Percentiles rank a stretch among this genome's conserved stretches.
phyloP scores from a whole-genome alignment of 2,113 vertebrate species.

The Apaloderma vittatum region DNA sequence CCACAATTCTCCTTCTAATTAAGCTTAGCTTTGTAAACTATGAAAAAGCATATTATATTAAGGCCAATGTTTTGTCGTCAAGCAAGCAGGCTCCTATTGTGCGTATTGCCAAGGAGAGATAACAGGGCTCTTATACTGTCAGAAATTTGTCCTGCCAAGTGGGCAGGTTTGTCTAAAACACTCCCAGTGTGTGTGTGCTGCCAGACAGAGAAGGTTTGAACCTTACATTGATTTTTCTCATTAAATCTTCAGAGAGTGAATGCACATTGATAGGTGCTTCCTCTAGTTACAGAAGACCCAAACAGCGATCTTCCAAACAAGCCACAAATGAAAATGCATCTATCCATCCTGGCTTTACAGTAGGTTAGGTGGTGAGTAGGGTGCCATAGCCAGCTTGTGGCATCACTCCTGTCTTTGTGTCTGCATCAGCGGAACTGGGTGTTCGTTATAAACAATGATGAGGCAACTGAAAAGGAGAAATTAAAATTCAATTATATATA shows the following conservation, averaged over 20 bases:
- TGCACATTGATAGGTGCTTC: slow-evolving; percentile 29
- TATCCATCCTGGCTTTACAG: neutral
- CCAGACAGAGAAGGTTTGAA: slow-evolving; percentile 52
- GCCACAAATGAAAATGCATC: neutral
- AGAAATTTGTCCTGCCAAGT: slow-evolving; percentile 61
- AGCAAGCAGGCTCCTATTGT: slow-evolving; percentile 45
- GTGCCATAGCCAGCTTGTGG: neutral
- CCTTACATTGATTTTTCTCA: slow-evolving; percentile 24
- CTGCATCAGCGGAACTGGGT: neutral
- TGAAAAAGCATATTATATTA: slow-evolving; percentile 47
- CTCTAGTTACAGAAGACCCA: slow-evolving; percentile 6
- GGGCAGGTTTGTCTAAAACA: slow-evolving; percentile 55
- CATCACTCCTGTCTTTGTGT: neutral
- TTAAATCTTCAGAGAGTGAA: neutral
- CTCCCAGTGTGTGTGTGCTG: neutral
- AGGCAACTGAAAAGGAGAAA: neutral
- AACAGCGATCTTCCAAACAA: slow-evolving; percentile 11
- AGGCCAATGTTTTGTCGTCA: slow-evolving; percentile 29
- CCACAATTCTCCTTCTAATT: slow-evolving; percentile 65
- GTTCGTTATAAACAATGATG: neutral
- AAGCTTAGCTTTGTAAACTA: slow-evolving; percentile 26
- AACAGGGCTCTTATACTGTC: slow-evolving; percentile 42
- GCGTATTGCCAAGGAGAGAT: slow-evolving; percentile 53
- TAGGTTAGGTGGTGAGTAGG: neutral
- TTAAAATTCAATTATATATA: neutral